Evolutionary conservation across 2,113 vertebrate species (phyloP), one percentile per base, ranked within the genome.

Genomic region (Neolamprologus kungweensis): DNA sequence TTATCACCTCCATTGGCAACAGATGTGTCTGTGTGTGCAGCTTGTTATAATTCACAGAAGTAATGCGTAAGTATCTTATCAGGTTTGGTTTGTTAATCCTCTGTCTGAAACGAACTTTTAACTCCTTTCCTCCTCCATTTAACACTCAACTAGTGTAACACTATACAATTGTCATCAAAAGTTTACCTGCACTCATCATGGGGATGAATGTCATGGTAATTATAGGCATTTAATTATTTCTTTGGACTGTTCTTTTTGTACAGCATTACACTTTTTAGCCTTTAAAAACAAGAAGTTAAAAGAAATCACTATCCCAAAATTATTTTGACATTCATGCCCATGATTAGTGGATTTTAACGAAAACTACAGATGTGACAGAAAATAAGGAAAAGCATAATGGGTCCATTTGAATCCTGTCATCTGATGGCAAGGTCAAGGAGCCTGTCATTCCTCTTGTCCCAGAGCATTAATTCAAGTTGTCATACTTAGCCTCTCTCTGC

Each of bases 81-180:
- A n/a, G 19, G 33, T 65, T 37, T 35, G 31, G 2, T 35, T 35
- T 35, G 31, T 37, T 37, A 35, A 65, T 65, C 60, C 60, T 11
- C 31, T 58, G 26, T 35, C 31, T 35, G 31, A 63, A 63, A 63
- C 17, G 0, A 63, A n/a, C 31, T 3, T n/a, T n/a, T 21, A 37
- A 37, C 60, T 65, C 19, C 31, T 37, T 71, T 42, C 37, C 37
- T 14, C 12, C 35, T 71, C 65, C 65, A 71, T 23, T 68, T 71
- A 42, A 60, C 28, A 60, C 28, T 71, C 35, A 12, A 42, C 63
- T 23, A 71, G 37, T 42, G 12, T 71, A 42, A 71, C n/a, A 71
- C n/a, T 71, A 16, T 37, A 21, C 28, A 63, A 11, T 63, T 63
- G 16, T 60, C 0, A 0, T 60, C 57, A 60, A 60, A 10, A 0